Evolutionary conservation across 2,113 vertebrate species (phyloP), one percentile per base, ranked within the genome.

Genomic region (Dissostichus mawsoni): DNA sequence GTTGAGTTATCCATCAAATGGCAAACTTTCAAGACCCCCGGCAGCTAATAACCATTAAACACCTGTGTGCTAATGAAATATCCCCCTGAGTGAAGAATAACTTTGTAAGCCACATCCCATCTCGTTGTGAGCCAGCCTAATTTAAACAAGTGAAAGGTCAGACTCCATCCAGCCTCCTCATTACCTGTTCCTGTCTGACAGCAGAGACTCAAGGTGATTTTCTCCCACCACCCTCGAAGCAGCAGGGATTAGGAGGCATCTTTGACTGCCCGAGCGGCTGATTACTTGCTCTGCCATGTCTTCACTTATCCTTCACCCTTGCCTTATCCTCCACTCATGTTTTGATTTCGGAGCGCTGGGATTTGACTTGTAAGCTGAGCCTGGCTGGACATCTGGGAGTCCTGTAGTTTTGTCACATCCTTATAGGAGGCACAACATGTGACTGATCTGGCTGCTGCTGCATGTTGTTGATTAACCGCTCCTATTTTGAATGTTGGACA

Each of bases 401-500:
- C 44, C 68, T 67, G 84, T 6, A 5, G 20, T 23, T 58, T 14
- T 76, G 8, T 56, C 1, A 45, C 25, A 12, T 55, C 53, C n/a
- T 23, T 13, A 1, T 45, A 14, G 50, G 17, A 65, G 44, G 23
- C 56, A 69, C 59, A 63, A 36, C 69, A 12, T 50, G 47, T n/a
- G 16, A 44, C 52, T 50, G 51, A 51, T 70, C 61, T 82, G 68
- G 57, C 57, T 1, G 6, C 12, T 20, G 25, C 45, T 8, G 36
- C 50, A 18, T 47, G 29, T 72, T 62, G 62, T 67, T 85, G 81
- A 71, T 83, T 61, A 84, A 70, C 81, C 23, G 5, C 16, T 23
- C 56, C 78, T 76, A 1, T 74, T 92, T 92, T 89, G 76, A 88
- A 90, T 89, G 71, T 63, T 11, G 57, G 64, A 87, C 79, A 88